A percentile compares a stretch with the other conserved stretches of the same genome.
Conservation (phyloP, 1,140 invertebrate species). For the Drosophila obscura region DNA sequence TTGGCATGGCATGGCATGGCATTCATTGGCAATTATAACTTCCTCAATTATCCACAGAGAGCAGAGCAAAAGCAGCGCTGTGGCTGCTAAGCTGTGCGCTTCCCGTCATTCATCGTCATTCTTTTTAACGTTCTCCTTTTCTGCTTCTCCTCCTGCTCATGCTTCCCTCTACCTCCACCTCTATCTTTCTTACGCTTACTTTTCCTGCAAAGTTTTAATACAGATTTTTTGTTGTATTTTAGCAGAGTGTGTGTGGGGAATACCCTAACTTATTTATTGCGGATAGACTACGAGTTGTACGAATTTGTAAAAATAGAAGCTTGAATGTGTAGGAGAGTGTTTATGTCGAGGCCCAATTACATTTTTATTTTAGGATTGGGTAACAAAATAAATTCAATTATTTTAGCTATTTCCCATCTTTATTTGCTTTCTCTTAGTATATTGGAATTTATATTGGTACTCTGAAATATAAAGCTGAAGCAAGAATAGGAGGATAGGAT, state of each 20-base stretch:
- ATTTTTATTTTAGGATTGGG: too few species aligned
- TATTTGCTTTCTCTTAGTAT: too few species aligned
- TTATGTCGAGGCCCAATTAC: too few species aligned
- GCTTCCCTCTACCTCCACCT: not conserved
- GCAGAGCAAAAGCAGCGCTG: constrained; percentile 20
- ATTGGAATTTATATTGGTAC: too few species aligned
- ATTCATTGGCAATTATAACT: constrained; percentile 84
- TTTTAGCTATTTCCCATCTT: too few species aligned
- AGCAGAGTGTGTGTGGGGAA: constrained; percentile 1
- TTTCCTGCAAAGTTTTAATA: constrained; percentile 50
- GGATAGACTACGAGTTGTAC: not conserved
- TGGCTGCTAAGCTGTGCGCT: constrained; percentile 75
- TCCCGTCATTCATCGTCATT: constrained; percentile 83
- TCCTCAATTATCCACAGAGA: constrained; percentile 80
- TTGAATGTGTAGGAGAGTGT: too few species aligned
- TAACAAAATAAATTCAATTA: too few species aligned
- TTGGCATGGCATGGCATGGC: constrained; percentile 38
- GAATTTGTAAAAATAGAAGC: not conserved
- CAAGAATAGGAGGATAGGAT: too few species aligned
- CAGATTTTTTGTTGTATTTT: constrained; percentile 49
- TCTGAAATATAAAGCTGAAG: too few species aligned
- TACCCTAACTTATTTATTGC: constrained; percentile 32
- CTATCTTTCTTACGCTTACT: constrained; percentile 28
- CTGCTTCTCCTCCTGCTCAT: not conserved
- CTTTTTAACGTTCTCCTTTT: constrained; percentile 74